These are phyloP conservation scores for Cartodere bifasciata DNA, from an alignment of 2,888 invertebrate genomes.

Conservation along the genomic window DNA sequence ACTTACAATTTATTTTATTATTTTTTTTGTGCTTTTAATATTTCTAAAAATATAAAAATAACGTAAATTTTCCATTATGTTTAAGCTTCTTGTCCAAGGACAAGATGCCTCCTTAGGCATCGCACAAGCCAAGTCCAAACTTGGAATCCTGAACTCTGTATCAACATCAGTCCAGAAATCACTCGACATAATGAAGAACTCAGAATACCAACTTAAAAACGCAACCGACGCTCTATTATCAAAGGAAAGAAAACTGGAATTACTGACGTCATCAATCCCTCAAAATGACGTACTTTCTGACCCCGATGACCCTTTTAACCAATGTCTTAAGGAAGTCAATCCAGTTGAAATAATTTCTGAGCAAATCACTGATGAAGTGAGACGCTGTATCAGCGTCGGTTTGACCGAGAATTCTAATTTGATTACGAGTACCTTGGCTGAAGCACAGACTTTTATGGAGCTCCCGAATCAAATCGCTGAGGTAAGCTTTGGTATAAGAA, in stretches of 20 bases:
- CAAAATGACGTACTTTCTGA: too few species aligned
- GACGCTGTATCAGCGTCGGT: slow-evolving; percentile 14
- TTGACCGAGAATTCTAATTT: slow-evolving; percentile 16
- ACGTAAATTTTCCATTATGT: too few species aligned
- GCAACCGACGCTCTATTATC: slow-evolving; percentile 6
- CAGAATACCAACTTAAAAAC: slow-evolving; percentile 1
- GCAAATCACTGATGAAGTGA: slow-evolving; percentile 15
- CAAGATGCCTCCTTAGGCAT: too few species aligned
- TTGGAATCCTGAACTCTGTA: slow-evolving; percentile 3
- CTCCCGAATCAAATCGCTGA: slow-evolving; percentile 14
- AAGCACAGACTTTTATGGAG: slow-evolving; percentile 17
- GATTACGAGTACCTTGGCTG: slow-evolving; percentile 15
- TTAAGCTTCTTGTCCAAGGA: too few species aligned
- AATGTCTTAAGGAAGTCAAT: slow-evolving; percentile 7
- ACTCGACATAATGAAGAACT: slow-evolving; percentile 6
- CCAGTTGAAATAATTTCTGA: slow-evolving; percentile 9
- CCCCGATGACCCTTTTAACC: too few species aligned
- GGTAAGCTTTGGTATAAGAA: too few species aligned
- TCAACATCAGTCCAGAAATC: slow-evolving; percentile 5
- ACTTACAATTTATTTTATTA: too few species aligned
- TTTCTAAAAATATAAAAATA: too few species aligned
- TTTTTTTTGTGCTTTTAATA: too few species aligned
- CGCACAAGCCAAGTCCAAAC: neutral
- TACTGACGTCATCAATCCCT: too few species aligned
- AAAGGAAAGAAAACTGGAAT: too few species aligned